Evolutionary conservation across 1,140 invertebrate species (phyloP), one percentile per base, ranked within the genome.

Genomic region (Panagrolaimus sp.): DNA sequence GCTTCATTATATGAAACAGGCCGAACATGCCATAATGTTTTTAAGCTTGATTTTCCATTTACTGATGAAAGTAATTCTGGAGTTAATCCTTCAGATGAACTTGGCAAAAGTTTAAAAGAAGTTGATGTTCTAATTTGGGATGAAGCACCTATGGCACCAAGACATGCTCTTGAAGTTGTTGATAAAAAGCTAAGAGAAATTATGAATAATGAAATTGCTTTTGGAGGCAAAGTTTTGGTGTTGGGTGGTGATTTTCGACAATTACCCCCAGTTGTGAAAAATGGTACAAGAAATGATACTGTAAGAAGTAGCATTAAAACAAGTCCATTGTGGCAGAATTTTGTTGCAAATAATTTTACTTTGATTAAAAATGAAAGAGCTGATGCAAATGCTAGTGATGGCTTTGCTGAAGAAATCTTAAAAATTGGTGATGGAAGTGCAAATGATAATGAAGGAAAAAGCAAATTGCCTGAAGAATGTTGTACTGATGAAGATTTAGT

Each of bases 171-270:
- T 5, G 63, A 64, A 64, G 10, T 64, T 5, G 14, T 44, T 4
- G 28, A 64, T 44, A 10, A 44, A 12, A 64, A 64, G 28, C 14
- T 64, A 44, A 2, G 26, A 44, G 63, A 64, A 64, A 14, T 52
- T 3, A 52, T 52, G 47, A 12, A 17, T 26, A 63, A 63, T 32
- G 28, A 63, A 4, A 26, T 63, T 26, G 14, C 58, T 1, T 63
- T 63, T 63, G 58, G 58, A 7, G 58, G 58, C 2, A 63, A 63
- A 26, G 58, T 63, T 63, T 14, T 63, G 1, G 24, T 63, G 2
- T 63, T 63, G 21, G 58, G 7, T n/a, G 58, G 58, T 32, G 58
- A 63, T 17, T 63, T 63, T 63, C 32, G 58, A n/a, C 58, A 63
- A 63, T 15, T 32, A n/a, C 28, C 28, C 14, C 58, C 58, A 2